These are phyloP conservation scores for Neosalanx taihuensis DNA, from an alignment of 2,797 vertebrate species.

Conservation along the genomic window DNA sequence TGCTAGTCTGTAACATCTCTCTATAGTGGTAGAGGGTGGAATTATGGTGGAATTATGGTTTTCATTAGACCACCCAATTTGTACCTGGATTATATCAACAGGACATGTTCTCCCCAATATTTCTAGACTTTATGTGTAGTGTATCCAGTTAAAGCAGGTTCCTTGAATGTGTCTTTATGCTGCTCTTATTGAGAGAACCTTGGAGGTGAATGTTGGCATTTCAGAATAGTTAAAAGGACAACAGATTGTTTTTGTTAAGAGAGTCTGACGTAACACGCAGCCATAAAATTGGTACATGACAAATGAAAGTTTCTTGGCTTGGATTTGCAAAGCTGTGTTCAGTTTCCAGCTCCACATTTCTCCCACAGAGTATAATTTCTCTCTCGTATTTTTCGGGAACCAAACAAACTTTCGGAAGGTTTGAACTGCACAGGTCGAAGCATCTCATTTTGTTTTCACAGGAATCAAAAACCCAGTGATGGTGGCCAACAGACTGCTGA, in stretches of 20 bases:
- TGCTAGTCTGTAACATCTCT: no score
- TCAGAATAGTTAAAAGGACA: constrained; percentile 29
- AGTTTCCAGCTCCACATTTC: constrained; percentile 26
- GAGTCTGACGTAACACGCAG: constrained; percentile 35
- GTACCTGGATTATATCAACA: constrained; percentile 10
- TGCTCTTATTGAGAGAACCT: constrained; percentile 29
- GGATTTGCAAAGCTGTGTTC: background rate
- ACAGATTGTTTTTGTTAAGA: constrained; percentile 39
- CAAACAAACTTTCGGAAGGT: background rate
- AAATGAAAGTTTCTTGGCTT: constrained; percentile 34
- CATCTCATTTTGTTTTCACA: constrained; percentile 49
- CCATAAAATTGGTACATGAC: constrained; percentile 32
- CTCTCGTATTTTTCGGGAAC: no score
- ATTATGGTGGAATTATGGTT: no score
- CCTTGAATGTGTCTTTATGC: constrained; percentile 10
- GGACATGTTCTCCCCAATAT: background rate
- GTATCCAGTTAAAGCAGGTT: constrained; percentile 21
- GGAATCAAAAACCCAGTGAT: constrained; percentile 98
- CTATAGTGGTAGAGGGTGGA: no score
- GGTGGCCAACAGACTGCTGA: constrained; percentile 92
- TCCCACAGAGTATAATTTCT: background rate
- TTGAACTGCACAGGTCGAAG: background rate
- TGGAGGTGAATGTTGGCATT: constrained; percentile 24
- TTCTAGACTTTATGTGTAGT: constrained; percentile 12
- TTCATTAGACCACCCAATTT: constrained; percentile 11